phyloP scores from a whole-genome alignment of 2,888 invertebrate genomes.

The Synergus japonicus region DNA sequence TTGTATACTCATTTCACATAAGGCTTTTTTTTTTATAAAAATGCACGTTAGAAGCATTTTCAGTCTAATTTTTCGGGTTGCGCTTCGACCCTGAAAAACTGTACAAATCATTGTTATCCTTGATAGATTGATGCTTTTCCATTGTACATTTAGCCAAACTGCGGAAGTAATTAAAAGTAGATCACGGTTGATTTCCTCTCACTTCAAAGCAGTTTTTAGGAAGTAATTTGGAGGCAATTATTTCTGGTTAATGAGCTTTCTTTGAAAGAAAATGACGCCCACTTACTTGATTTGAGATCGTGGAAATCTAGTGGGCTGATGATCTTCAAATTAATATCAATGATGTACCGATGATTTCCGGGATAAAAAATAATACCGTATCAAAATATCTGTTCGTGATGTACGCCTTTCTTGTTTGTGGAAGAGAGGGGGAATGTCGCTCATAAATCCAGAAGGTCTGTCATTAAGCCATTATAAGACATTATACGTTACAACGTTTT shows the following conservation, averaged over 20 bases:
- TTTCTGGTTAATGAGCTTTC: neutral
- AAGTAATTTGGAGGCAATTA: neutral
- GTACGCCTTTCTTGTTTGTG: neutral
- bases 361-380: neutral
- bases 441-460: neutral
- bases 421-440: neutral
- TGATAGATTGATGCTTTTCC: neutral
- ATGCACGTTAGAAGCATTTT: too few species aligned
- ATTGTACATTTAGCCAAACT: neutral
- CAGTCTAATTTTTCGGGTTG: neutral
- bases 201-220: neutral
- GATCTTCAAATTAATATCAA: neutral
- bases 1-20: neutral
- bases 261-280: neutral
- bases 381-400: neutral
- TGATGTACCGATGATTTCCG: constrained; percentile 1
- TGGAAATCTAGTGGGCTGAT: neutral
- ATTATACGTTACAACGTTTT: neutral
- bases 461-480: constrained; percentile 5
- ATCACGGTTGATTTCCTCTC: neutral
- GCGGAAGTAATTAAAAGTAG: neutral
- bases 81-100: neutral
- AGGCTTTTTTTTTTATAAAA: too few species aligned
- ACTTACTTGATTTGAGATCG: neutral
- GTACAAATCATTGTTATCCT: neutral